Evolutionary conservation across 2,113 vertebrate species (phyloP).

Genomic region (Chelonoidis abingdonii): DNA sequence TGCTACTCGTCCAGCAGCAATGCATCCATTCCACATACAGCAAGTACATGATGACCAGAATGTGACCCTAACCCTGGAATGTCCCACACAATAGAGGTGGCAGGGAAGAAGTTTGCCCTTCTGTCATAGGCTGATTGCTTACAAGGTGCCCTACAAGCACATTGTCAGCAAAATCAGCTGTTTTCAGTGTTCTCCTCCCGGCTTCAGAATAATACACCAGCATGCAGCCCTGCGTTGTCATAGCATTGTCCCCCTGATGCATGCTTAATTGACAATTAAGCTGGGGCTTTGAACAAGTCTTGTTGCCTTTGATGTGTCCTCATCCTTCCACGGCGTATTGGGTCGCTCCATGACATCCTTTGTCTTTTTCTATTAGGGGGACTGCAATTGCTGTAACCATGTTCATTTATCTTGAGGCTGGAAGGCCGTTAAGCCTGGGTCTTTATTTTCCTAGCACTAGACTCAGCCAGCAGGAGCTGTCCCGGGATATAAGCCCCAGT

Average conservation of each 20-base stretch:
- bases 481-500: constrained; percentile 78
- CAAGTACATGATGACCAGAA: constrained; percentile 74
- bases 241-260: constrained; percentile 92
- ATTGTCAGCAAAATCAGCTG: constrained; percentile 97
- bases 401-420: constrained; percentile 92
- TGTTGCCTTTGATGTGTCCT: constrained; percentile 89
- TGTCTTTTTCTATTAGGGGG: constrained; percentile 92
- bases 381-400: constrained; percentile 87
- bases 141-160: constrained; percentile 92
- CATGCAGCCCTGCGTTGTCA: constrained; percentile 90
- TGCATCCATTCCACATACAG: background rate
- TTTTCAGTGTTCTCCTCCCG: constrained; percentile 88
- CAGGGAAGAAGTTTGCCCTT: constrained; percentile 75
- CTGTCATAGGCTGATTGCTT: constrained; percentile 87
- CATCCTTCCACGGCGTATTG: constrained; percentile 85
- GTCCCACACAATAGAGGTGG: constrained; percentile 78
- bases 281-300: constrained; percentile 84
- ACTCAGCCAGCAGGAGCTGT: constrained; percentile 91
- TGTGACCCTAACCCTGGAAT: constrained; percentile 85
- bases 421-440: constrained; percentile 82
- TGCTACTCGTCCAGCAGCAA: background rate
- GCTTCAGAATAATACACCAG: constrained; percentile 90
- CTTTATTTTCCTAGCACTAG: constrained; percentile 82
- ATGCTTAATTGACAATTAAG: constrained; percentile 99
- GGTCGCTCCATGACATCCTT: constrained; percentile 85